Evolutionary conservation across 2,797 vertebrate genomes (phyloP).

Genomic region (Pteropus rufus): DNA sequence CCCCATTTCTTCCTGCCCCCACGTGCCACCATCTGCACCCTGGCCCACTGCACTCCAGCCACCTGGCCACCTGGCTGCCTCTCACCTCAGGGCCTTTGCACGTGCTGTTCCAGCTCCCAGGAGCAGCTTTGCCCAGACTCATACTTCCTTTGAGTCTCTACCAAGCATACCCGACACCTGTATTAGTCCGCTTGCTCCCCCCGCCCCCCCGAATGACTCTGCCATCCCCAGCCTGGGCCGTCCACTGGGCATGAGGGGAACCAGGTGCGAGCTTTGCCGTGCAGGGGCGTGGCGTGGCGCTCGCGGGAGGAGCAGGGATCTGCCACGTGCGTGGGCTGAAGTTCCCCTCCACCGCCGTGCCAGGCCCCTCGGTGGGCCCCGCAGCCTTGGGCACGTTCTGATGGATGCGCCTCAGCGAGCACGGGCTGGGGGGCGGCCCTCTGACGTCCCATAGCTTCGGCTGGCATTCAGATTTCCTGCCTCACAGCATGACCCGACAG

Average conservation of each 20-base stretch:
- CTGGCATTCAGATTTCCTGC: background rate
- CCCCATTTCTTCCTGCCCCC: background rate
- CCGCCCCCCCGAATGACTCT: rapidly evolving
- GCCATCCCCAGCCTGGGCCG: background rate
- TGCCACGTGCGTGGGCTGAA: no score
- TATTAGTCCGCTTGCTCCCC: background rate
- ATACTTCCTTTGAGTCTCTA: background rate
- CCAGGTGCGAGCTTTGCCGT: background rate
- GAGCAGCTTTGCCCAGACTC: background rate
- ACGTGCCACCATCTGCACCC: background rate
- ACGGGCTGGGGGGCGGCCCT: background rate
- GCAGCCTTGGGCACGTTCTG: background rate
- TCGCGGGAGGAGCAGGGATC: no score
- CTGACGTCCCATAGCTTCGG: background rate
- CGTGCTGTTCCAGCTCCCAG: background rate
- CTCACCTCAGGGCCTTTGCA: background rate
- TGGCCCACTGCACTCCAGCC: background rate
- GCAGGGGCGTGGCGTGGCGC: no score
- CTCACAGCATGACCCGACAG: background rate
- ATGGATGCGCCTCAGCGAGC: background rate
- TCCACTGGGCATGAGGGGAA: background rate
- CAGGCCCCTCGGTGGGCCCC: background rate
- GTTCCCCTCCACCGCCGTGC: no score
- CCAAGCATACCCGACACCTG: rapidly evolving
- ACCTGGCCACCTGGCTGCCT: background rate